Conservation (phyloP, 2,113 vertebrate genomes). For the Chroicocephalus ridibundus region DNA sequence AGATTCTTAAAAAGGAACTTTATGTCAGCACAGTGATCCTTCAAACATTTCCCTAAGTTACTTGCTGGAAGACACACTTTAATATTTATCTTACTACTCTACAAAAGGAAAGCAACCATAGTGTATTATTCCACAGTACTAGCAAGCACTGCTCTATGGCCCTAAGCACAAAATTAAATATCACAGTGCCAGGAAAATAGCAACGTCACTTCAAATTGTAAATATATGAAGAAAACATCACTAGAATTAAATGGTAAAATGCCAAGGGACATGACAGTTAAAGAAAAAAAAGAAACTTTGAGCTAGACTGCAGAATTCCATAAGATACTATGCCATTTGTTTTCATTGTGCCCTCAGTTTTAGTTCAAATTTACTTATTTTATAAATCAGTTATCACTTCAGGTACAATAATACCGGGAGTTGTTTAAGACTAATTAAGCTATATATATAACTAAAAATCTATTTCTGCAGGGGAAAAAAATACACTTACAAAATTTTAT, state of each 20-base stretch:
- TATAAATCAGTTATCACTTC: background rate
- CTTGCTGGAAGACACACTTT: background rate
- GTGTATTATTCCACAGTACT: background rate
- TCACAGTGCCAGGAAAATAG: background rate
- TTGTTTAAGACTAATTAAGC: background rate
- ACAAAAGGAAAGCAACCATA: background rate
- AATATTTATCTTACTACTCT: background rate
- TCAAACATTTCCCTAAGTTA: background rate
- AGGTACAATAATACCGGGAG: background rate
- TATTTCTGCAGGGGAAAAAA: background rate
- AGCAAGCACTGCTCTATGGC: background rate
- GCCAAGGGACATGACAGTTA: background rate
- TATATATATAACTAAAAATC: background rate
- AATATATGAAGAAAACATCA: background rate
- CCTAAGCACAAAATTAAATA: background rate
- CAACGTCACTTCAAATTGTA: background rate
- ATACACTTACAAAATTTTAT: background rate
- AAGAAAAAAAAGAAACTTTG: background rate
- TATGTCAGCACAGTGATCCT: background rate
- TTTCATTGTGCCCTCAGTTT: background rate
- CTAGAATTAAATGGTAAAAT: background rate
- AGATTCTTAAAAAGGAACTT: constrained; percentile 5
- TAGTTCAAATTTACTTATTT: background rate
- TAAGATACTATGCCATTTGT: background rate
- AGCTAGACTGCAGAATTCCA: background rate